Percentiles rank a stretch among this genome's conserved stretches.
Conservation (phyloP, 2,797 vertebrate genomes). For the Propithecus deckenii region DNA sequence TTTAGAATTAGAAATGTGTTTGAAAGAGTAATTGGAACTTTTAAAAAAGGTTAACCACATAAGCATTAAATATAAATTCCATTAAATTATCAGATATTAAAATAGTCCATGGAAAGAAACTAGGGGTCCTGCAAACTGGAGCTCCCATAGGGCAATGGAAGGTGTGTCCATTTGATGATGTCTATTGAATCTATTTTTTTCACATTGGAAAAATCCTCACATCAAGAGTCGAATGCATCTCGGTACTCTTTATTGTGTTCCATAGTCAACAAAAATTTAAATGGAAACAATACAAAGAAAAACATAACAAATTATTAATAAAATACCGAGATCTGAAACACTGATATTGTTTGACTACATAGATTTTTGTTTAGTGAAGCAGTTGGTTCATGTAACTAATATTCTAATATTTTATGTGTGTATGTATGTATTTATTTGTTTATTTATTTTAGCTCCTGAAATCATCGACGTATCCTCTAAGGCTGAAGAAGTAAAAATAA, state of each 20-base stretch:
- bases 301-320: background rate
- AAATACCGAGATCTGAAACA: background rate
- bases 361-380: background rate
- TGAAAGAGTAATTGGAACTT: background rate
- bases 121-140: background rate
- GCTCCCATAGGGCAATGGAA: background rate
- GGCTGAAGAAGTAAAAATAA: conserved; percentile 86
- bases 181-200: background rate
- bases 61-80: conserved; percentile 1
- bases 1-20: conserved; percentile 27
- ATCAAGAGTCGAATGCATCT: background rate
- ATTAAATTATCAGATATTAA: background rate
- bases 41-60: background rate
- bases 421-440: background rate
- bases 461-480: conserved; percentile 83
- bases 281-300: background rate
- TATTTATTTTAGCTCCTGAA: conserved; percentile 87
- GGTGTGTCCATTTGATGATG: background rate
- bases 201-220: background rate
- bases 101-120: background rate
- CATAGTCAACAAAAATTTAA: background rate
- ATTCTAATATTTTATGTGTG: background rate
- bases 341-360: background rate
- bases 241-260: background rate
- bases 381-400: background rate